Base-by-base conservation (phyloP, 1,140 invertebrate genomes). In the Lepidotrigona ventralis region DNA sequence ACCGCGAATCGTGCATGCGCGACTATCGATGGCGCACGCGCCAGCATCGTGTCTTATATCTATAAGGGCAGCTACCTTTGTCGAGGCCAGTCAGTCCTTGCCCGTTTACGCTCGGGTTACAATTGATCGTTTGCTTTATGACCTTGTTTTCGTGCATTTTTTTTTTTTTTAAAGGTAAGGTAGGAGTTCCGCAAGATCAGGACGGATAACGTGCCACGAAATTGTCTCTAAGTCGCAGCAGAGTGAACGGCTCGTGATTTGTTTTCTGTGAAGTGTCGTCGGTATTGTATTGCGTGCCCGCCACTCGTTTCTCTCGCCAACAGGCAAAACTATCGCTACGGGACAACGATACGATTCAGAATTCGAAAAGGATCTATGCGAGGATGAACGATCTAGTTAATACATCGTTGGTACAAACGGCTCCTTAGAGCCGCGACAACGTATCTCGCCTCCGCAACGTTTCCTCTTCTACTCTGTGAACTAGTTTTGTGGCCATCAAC, bases 1-100 rank as follows among this genome's bases (percentile, higher is more conserved):
- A 58, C 76, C 68, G 75, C 71, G 60, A 79, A 72, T 77, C 58
- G 85, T 83, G 85, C 86, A 87, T 79, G 88, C 88, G 83, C 88
- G 83, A 58, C 26, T 26, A 29, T 2, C 66, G 12, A 29, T 12
- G 51, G 64, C 85, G 78, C 90, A 78, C 63, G 90, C 90, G 89
- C 81, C 82, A 56, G 56, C 76, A 78, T 26, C 58, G 51, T 80
- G 71, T 87, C 84, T 88, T 89, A 91, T 90, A 91, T 91, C 89
- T 91, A 90, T 91, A 89, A 91, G 88, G 88, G 85, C 72, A 88
- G 89, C 88, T 83, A 90, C 88, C 88, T 85, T 86, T 75, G 73
- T 17, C 83, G 81, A 88, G 88, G 84, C 80, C 79, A 88, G 88
- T 90, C 88, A 91, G 90, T 91, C 88, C 86, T 88, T 29, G 87